Evolutionary conservation across 2,888 invertebrate genomes (phyloP), one percentile per base, ranked within the genome.

Genomic region (Apomyelois bistriatella): DNA sequence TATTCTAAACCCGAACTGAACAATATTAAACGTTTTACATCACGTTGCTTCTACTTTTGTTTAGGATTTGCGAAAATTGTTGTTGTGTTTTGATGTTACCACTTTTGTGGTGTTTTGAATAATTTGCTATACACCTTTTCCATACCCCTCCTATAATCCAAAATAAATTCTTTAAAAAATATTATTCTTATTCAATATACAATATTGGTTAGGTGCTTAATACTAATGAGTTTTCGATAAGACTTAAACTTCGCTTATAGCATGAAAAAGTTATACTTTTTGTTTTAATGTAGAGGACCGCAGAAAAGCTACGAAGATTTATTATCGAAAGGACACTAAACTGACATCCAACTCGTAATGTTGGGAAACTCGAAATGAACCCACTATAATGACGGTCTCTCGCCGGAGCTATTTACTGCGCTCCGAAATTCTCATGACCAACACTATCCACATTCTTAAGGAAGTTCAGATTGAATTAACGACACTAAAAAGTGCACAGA

Each of bases 301-400:
- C 57, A 66, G 57, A 60, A 57, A 56, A 62, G 58, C 56, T 63
- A 56, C 59, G 58, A 53, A 72, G 78, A 80, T 85, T 83, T 82
- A 85, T 76, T 76, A 78, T 74, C 60, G 63, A 66, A 72, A 74
- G 75, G 77, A 79, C 67, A 70, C 70, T 74, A 71, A 79, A 82
- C 70, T 70, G 74, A 75, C 76, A 76, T 72, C 68, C 65, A 70
- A 74, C 72, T 75, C 76, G 16, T 76, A 78, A 79, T 75, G 77
- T 70, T 74, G 70, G 70, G 74, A 77, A 80, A 77, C 80, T 77
- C 72, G 64, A 71, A 77, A 76, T 76, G 70, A 79, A 76, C 76
- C 75, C 69, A 64, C 72, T 70, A 70, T 84, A 85, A 84, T 83
- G 79, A 80, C 82, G 74, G 76, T 76, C 75, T 63, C 73, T 66